Percentiles rank a stretch among this genome's conserved stretches.
Conservation (phyloP, 2,797 vertebrate genomes). For the Anisognathus igniventris region DNA sequence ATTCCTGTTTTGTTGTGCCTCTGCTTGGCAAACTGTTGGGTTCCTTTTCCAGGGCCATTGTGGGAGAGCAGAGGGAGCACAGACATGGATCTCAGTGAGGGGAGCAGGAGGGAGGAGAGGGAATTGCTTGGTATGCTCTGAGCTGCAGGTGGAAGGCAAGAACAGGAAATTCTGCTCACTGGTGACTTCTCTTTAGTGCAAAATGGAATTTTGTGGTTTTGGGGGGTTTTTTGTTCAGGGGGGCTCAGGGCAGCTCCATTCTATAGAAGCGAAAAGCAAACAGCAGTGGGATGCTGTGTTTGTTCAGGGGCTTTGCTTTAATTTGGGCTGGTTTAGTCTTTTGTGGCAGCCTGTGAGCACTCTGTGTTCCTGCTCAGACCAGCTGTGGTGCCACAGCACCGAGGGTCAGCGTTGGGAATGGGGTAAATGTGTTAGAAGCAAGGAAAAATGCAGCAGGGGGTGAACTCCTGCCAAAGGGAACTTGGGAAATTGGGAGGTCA, state of each 20-base stretch:
- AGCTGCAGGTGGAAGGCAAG: not conserved
- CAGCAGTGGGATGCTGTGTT: not conserved
- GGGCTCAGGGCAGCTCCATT: not conserved
- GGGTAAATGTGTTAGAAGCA: accelerated
- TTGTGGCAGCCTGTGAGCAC: not conserved
- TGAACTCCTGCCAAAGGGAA: not conserved
- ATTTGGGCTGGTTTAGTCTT: not conserved
- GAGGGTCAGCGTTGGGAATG: accelerated
- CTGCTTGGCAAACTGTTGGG: not conserved
- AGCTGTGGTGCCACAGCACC: not conserved
- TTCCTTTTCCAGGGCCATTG: not conserved
- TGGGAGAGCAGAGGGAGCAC: not conserved
- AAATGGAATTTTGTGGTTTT: not conserved
- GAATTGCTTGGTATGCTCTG: not conserved
- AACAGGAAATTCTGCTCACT: not conserved
- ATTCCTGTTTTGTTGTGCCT: not conserved
- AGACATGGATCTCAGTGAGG: not conserved
- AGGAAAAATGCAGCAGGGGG: not conserved
- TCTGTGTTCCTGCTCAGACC: not conserved
- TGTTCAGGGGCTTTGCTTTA: not conserved
- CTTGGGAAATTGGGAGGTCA: not conserved
- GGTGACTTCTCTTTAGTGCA: not conserved
- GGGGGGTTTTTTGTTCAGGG: not conserved
- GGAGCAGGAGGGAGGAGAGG: not conserved
- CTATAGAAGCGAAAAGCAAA: not conserved